Evolutionary conservation across 2,113 vertebrate species (phyloP), one percentile per base, ranked within the genome.

Genomic region (Pungitius pungitius): DNA sequence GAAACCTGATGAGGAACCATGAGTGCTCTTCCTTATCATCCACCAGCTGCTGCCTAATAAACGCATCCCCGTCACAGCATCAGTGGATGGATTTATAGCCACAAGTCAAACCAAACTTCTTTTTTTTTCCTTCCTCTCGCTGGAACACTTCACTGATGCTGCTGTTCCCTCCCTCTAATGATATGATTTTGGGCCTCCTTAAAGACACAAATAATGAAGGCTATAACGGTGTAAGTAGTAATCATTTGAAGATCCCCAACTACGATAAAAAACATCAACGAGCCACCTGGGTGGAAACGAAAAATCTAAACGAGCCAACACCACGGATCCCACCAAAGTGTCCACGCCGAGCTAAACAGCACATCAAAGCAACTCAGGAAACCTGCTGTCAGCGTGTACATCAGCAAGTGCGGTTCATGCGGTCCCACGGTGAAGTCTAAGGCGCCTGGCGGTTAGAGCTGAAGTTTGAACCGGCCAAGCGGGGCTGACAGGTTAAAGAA

Each of bases 371-470:
- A 73, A 63, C 43, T 27, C 59, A 77, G 57, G 6, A 58, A 14
- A 26, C 69, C 45, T 81, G 74, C 49, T 30, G 51, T 65, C 56
- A 22, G 43, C 10, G 18, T 26, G 55, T 45, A 45, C 56, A 81
- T 37, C 35, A 24, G 47, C 52, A 72, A 74, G 69, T 75, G 66
- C 64, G 77, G 59, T 62, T 72, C 39, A 37, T 60, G 71, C 27
- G n/a, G 20, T 73, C 24, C 33, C 18, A 49, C 69, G 75, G 55
- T 77, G 51, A 75, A 72, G 73, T 83, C 80, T 90, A 88, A 91
- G 87, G 82, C 85, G 78, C 67, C 62, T 69, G 70, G 80, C 80
- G 79, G 83, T 73, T 65, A 40, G 2, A 56, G 60, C 77, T 69
- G 72, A 69, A 59, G 33, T 52, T 57, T 76, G 61, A 61, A 82